phyloP scores from a whole-genome alignment of 2,113 vertebrate species.

The Octodon degus region DNA sequence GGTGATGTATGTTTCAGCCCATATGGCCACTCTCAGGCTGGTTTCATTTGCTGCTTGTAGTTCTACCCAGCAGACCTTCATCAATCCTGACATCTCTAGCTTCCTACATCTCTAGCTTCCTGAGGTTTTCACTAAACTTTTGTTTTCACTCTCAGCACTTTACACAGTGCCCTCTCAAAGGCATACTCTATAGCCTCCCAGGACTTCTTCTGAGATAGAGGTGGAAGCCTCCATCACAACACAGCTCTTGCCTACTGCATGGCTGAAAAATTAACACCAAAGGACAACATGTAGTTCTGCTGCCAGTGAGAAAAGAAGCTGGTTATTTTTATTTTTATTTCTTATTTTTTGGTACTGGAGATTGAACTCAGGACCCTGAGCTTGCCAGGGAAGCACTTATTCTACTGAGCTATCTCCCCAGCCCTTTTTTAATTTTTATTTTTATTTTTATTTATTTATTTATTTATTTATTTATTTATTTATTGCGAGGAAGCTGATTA shows the following conservation, averaged over 20 bases:
- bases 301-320: neutral
- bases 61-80: neutral
- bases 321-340: no score
- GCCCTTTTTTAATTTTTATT: no score
- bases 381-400: no score
- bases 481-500: neutral
- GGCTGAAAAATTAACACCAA: neutral
- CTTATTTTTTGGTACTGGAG: no score
- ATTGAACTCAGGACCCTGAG: no score
- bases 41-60: neutral
- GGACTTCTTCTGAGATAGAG: neutral
- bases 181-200: neutral
- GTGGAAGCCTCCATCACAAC: neutral
- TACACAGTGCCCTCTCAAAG: neutral
- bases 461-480: no score
- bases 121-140: neutral
- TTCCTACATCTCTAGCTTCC: neutral
- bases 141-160: neutral
- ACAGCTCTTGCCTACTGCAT: neutral
- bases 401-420: no score
- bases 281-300: neutral
- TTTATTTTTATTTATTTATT: no score
- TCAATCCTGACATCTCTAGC: neutral
- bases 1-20: neutral
- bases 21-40: neutral